These are phyloP conservation scores for Hemicordylus capensis DNA, from an alignment of 2,113 vertebrate species.

Conservation along the genomic window DNA sequence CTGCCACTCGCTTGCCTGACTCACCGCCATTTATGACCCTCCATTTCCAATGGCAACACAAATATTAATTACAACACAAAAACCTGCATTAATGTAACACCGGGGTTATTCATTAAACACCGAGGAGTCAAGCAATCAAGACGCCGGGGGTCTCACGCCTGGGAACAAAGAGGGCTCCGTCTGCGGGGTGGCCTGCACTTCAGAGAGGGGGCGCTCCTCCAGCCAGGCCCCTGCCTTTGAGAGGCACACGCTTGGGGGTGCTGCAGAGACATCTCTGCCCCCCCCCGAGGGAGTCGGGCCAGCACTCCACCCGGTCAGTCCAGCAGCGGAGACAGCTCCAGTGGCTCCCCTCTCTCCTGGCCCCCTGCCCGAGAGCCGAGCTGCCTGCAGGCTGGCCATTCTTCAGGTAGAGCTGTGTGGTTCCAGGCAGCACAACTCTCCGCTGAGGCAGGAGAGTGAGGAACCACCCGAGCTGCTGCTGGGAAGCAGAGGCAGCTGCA, in stretches of 20 bases:
- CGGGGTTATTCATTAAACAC: constrained; percentile 45
- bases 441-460: no score
- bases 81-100: constrained; percentile 47
- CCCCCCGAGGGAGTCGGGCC: accelerated
- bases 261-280: neutral
- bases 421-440: no score
- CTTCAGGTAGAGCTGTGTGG: no score
- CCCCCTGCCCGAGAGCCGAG: no score
- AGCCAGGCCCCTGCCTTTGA: no score
- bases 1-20: constrained; percentile 21
- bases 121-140: constrained; percentile 50
- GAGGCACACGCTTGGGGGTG: neutral
- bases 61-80: constrained; percentile 33
- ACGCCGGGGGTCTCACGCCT: constrained; percentile 4
- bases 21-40: neutral
- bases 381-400: no score
- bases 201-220: neutral
- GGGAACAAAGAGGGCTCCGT: constrained; percentile 17
- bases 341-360: no score
- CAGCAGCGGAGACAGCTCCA: no score
- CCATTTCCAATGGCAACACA: constrained; percentile 41
- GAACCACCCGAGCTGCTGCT: no score
- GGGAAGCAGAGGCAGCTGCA: no score
- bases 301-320: neutral
- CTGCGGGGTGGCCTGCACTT: accelerated